Evolutionary conservation across 2,888 invertebrate genomes (phyloP), one percentile per base, ranked within the genome.

Genomic region (Microchrysa polita): DNA sequence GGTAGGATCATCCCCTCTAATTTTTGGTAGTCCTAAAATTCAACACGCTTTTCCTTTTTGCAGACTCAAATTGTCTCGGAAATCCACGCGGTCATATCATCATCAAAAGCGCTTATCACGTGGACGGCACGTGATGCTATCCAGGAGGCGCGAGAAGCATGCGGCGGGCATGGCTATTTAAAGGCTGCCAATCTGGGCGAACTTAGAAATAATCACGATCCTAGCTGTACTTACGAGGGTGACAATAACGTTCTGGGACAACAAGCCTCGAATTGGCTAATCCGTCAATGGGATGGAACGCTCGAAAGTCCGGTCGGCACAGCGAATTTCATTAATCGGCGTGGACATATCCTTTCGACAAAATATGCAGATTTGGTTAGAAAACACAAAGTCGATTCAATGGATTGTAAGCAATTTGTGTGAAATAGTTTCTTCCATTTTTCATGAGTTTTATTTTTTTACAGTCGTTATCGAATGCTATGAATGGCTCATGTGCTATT

Each of bases 181-280:
- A 82, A 80, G 42, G 91, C 92, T n/a, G 89, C 95, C 18, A 91
- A 94, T 78, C 86, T 97, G 23, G 96, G 96, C 44, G 92, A 93
- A 77, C 86, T 97, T 75, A 88, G 95, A 10, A 91, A 91, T 81
- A 93, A 94, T 83, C 93, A 95, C 83, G 97, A 97, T 83, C 93
- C 96, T 0, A 92, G 93, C 53, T 93, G 94, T 73, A 97, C 97
- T 0, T 96, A 95, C 83, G 97, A 97, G 83, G 96, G 97, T 0
- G 96, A 97, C 85, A 97, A 97, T 86, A 96, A 94, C 84, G 96
- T 97, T 22, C 87, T 97, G 2, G 88, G 93, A 0, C 96, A 96
- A 81, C 96, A 96, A 84, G 91, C 94, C 0, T 93, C 93, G 80
- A 96, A 96, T 85, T 96, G 94, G 91, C 85, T 96, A 72, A 82